A percentile compares a stretch with the other conserved stretches of the same genome.
These are phyloP conservation scores for Tyto alba DNA, from an alignment of 2,113 vertebrate genomes.

Conservation along the genomic window DNA sequence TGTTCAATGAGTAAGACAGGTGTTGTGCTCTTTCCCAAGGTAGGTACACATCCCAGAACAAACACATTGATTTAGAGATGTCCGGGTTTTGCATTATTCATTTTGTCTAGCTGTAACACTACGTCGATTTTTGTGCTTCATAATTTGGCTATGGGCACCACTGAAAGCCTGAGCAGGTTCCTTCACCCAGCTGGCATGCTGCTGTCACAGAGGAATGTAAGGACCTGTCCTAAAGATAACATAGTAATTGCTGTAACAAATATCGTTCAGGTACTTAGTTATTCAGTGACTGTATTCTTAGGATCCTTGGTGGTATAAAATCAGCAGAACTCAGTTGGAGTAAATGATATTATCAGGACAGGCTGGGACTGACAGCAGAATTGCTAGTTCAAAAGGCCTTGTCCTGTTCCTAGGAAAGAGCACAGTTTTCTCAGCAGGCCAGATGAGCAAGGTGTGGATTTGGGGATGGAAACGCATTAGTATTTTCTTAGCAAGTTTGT, in stretches of 20 bases:
- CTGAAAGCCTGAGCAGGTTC: not conserved
- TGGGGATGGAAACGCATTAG: not conserved
- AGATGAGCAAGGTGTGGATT: not conserved
- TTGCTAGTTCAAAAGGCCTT: not conserved
- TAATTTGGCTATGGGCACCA: not conserved
- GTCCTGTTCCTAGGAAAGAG: not conserved
- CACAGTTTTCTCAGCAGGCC: not conserved
- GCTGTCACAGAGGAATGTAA: not conserved
- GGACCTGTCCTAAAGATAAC: not conserved
- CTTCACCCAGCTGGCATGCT: not conserved
- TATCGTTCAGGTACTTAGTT: not conserved
- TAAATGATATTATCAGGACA: not conserved
- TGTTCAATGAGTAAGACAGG: not conserved
- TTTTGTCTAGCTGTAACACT: not conserved
- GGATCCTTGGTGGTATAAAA: not conserved
- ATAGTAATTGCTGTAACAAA: not conserved
- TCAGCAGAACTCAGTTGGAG: not conserved
- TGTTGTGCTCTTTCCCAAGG: not conserved
- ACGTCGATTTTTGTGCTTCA: rapidly evolving
- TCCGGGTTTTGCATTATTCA: not conserved
- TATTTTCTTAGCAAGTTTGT: not conserved
- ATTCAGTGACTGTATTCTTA: not conserved
- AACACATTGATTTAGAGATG: not conserved
- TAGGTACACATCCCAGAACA: not conserved
- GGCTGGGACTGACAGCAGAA: not conserved